Evolutionary conservation across 2,797 vertebrate species (phyloP), one percentile per base, ranked within the genome.

Genomic region (Tapera naevia): DNA sequence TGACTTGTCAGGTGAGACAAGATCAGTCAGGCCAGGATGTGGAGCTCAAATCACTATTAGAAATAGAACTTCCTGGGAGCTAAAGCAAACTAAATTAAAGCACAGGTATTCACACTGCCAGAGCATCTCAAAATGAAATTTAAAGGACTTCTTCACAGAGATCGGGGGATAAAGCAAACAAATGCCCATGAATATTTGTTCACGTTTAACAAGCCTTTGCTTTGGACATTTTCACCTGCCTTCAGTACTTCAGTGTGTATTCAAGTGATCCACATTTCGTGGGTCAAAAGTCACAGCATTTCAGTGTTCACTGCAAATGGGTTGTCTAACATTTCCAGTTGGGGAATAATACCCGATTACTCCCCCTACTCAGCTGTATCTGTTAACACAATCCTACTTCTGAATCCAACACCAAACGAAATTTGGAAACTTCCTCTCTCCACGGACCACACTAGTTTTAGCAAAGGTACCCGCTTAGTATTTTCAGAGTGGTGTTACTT

Each of bases 1-100:
- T 94, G 88, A 67, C 80, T 90, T 90, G 89, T 95, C 91, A 80
- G 94, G 91, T 94, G 89, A 96, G 91, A 84, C 71, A 82, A 90
- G 92, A 95, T 96, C 95, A 90, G 61, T 85, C n/a, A 18, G 78
- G 76, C 45, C 64, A 76, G 94, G 92, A 93, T 94, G 76, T 88
- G 78, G 73, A 96, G 93, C 94, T 91, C 94, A 95, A 93, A 76
- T 72, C 80, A 32, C 83, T 88, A 71, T 74, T 93, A 95, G 74
- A 96, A 93, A 89, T 76, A 67, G 57, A 93, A 78, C 78, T 94
- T 94, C 89, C 88, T 69, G 73, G 71, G 83, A 96, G 80, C 86
- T 88, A 94, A 88, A 91, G 78, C 94, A 95, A 94, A 94, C 89
- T 73, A 74, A 95, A 96, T 96, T 85, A 96, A 91, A 95, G 67